These are phyloP conservation scores for Phaonia tiefii DNA, from an alignment of 2,888 invertebrate species.

Conservation along the genomic window DNA sequence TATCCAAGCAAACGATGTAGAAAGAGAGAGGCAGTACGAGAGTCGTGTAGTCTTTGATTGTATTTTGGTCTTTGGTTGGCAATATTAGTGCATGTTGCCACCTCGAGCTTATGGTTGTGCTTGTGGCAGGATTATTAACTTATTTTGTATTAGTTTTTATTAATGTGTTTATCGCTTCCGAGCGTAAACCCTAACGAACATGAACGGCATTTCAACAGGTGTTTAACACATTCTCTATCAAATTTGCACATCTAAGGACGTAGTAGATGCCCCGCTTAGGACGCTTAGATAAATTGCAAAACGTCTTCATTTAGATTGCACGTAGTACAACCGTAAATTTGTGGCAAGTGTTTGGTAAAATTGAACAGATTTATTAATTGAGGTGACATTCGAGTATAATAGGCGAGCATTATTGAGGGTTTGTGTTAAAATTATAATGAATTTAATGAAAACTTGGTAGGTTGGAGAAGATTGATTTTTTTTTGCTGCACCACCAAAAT, in stretches of 20 bases:
- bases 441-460: too few species aligned
- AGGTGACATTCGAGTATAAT: too few species aligned
- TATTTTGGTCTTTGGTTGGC: constrained; percentile 22
- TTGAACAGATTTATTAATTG: too few species aligned
- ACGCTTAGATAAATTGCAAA: background rate
- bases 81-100: constrained; percentile 29
- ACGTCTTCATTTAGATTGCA: too few species aligned
- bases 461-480: too few species aligned
- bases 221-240: constrained; percentile 45
- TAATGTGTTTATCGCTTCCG: constrained; percentile 61
- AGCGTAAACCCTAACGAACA: constrained; percentile 46
- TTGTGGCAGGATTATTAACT: constrained; percentile 67
- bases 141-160: constrained; percentile 65
- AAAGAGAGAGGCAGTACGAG: background rate
- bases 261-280: background rate
- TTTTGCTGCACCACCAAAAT: too few species aligned
- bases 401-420: too few species aligned
- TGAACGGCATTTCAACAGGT: constrained; percentile 57
- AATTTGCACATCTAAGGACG: background rate
- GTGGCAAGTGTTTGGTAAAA: too few species aligned
- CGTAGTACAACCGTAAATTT: too few species aligned
- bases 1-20: too few species aligned
- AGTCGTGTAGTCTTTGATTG: constrained; percentile 22
- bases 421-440: too few species aligned
- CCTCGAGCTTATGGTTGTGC: constrained; percentile 54